phyloP scores from a whole-genome alignment of 1,140 invertebrate genomes.

The Latrodectus geometricus region DNA sequence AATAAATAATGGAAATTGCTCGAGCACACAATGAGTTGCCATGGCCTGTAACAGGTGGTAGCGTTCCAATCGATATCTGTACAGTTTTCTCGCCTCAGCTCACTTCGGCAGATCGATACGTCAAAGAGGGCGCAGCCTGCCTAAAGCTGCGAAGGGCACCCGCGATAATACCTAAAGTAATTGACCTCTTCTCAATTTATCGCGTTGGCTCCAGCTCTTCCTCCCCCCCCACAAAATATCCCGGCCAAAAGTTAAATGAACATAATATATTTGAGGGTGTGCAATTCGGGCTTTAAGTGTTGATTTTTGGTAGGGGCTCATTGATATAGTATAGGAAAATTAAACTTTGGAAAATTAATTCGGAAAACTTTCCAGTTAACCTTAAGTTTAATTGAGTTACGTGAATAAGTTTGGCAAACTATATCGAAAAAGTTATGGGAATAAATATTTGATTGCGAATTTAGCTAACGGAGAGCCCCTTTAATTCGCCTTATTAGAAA shows the following conservation, averaged over 20 bases:
- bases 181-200: conserved; percentile 1
- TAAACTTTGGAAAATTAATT: no score
- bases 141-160: background rate
- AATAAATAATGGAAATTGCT: conserved; percentile 1
- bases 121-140: background rate
- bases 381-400: no score
- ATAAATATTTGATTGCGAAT: no score
- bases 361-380: no score
- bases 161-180: background rate
- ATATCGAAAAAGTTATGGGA: no score
- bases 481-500: no score
- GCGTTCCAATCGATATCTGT: background rate
- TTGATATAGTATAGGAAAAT: no score
- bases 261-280: background rate
- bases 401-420: no score
- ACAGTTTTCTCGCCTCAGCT: background rate
- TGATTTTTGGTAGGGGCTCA: background rate
- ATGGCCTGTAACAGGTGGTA: background rate
- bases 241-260: background rate
- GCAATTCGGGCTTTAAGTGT: background rate
- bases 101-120: background rate
- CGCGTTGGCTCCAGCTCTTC: background rate
- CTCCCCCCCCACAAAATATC: background rate
- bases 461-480: no score
- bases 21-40: background rate